Base-by-base conservation (phyloP, 1,140 invertebrate genomes). In the Zaprionus davidi region DNA sequence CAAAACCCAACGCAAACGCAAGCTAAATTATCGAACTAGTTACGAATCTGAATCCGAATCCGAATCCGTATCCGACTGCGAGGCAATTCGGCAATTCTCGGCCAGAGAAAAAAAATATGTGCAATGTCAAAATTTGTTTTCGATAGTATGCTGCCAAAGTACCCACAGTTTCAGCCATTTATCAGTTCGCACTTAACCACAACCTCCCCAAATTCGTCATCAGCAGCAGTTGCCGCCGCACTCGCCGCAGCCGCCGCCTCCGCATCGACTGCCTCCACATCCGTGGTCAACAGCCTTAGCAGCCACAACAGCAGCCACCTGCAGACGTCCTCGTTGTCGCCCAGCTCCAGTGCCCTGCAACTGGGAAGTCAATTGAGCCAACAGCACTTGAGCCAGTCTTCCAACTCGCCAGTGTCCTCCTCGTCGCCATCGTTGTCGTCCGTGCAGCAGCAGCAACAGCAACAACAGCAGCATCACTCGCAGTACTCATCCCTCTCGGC, bases 51-150 rank as follows among this genome's bases (percentile, higher is more conserved):
- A 71, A 31, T 26, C 5, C n/a, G 7, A 57, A 34, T 34, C 26
- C 15, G 31, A 57, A 34, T 5, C 20, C 41, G 41, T n/a, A 7
- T 17, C 13, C 41, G 63, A 79, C 64, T 76, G 44, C 65, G 60
- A 66, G 41, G 66, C 51, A 67, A 75, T 70, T 82, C 74, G 78
- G 71, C 70, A 76, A 68, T 86, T 76, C 83, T 82, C 83, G 80
- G 84, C 80, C 73, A 82, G 80, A 80, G 79, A 82, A n/a, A 46
- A 44, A 79, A 92, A 82, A 71, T 92, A 94, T 94, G 94, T 94
- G 95, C 95, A 94, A 98, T 98, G 97, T 98, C 96, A 96, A 98
- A 98, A 96, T 98, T 98, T 94, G 96, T 97, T 95, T 97, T 98
- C 94, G 97, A 98, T 97, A 98, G 97, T 95, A 98, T 98, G 97